Percentiles rank a stretch among this genome's conserved stretches.
Conservation (phyloP, 53 echinoderm and acorn worm species). For the Holothuria scabra region DNA sequence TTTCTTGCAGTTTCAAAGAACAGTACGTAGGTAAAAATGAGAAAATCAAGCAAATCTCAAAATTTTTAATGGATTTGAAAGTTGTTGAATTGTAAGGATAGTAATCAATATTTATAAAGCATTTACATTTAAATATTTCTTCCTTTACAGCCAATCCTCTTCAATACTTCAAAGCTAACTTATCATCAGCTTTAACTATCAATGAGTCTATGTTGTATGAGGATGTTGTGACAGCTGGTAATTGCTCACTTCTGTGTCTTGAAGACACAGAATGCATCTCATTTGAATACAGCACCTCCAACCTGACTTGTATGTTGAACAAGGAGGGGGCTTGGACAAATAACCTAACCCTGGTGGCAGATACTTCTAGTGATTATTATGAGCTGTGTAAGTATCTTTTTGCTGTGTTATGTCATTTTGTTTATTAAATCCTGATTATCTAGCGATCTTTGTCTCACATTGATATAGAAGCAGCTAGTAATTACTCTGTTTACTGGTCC, state of each 20-base stretch:
- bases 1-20: too few species aligned
- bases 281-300: conserved; percentile 54
- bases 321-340: conserved; percentile 46
- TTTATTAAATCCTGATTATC: too few species aligned
- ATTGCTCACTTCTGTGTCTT: conserved; percentile 66
- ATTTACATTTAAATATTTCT: not conserved
- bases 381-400: conserved; percentile 64
- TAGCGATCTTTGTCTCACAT: too few species aligned
- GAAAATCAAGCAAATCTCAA: too few species aligned
- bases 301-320: conserved; percentile 40
- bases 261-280: conserved; percentile 56
- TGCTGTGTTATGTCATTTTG: not conserved
- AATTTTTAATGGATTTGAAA: too few species aligned
- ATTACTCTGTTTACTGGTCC: too few species aligned
- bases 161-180: conserved; percentile 52
- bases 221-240: conserved; percentile 25
- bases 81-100: too few species aligned
- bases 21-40: too few species aligned
- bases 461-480: too few species aligned
- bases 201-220: not conserved
- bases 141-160: conserved; percentile 48
- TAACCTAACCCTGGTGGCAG: not conserved
- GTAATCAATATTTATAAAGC: too few species aligned
- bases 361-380: conserved; percentile 53
- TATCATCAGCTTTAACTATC: not conserved